These are phyloP conservation scores for Sardina pilchardus DNA, from an alignment of 2,113 vertebrate species.

Conservation along the genomic window DNA sequence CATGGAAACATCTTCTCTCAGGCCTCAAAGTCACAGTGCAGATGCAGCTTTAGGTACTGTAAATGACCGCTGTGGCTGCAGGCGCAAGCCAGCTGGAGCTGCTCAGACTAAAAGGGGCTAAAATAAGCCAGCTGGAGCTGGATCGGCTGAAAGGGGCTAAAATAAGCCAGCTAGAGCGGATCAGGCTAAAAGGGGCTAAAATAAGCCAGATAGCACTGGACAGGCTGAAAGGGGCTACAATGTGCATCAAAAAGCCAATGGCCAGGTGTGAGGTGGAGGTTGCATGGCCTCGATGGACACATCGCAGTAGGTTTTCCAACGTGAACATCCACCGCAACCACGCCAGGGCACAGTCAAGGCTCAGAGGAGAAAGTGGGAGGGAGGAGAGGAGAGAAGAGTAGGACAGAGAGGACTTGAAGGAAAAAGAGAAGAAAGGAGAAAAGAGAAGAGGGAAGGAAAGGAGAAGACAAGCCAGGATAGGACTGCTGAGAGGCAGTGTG, in stretches of 20 bases:
- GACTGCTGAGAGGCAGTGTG: conserved; percentile 55
- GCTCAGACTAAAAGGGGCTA: background rate
- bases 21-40: background rate
- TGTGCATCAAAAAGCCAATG: background rate
- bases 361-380: conserved; percentile 13
- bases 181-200: background rate
- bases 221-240: background rate
- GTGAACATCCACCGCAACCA: background rate
- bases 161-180: background rate
- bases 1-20: background rate
- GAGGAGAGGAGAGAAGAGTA: conserved; percentile 43
- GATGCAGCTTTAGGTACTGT: background rate
- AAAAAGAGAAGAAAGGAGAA: background rate
- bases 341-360: background rate
- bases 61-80: background rate
- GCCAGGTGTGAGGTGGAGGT: background rate
- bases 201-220: background rate
- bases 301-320: background rate
- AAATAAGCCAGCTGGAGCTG: background rate
- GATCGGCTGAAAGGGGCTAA: background rate
- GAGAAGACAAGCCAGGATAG: conserved; percentile 54
- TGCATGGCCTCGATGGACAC: background rate
- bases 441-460: background rate
- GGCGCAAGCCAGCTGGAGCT: background rate
- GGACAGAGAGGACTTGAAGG: background rate